Evolutionary conservation across 35 echinoderm and acorn worm genomes (phyloP).

Genomic region (Patiria miniata): DNA sequence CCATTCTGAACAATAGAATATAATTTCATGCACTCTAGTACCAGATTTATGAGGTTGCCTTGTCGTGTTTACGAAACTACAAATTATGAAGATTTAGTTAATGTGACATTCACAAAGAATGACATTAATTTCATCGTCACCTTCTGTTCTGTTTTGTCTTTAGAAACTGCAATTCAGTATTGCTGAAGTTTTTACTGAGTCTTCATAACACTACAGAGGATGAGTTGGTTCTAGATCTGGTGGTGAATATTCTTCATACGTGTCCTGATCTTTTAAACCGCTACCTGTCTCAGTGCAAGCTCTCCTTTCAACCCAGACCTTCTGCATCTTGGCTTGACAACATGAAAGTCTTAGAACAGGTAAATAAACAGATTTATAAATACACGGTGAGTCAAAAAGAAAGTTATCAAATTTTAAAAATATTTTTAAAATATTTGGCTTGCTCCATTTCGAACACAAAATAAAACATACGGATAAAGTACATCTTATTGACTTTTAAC

Average conservation of each 20-base stretch:
- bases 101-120: no score
- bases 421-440: no score
- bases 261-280: conserved; percentile 79
- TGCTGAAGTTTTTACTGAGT: conserved; percentile 68
- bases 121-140: not conserved
- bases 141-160: not conserved
- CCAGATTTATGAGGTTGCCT: no score
- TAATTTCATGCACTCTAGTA: no score
- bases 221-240: conserved; percentile 69
- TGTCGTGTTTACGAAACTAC: no score
- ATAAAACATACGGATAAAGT: no score
- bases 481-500: no score
- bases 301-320: conserved; percentile 67
- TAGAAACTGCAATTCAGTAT: conserved; percentile 54
- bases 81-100: no score
- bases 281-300: conserved; percentile 63
- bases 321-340: conserved; percentile 70
- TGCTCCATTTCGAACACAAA: no score
- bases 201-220: conserved; percentile 52
- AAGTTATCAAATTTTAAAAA: no score
- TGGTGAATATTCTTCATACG: conserved; percentile 65
- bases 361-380: not conserved
- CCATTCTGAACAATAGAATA: no score
- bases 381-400: no score
- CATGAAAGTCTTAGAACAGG: conserved; percentile 72